phyloP scores from a whole-genome alignment of 2,113 vertebrate species.

The Zeus faber region DNA sequence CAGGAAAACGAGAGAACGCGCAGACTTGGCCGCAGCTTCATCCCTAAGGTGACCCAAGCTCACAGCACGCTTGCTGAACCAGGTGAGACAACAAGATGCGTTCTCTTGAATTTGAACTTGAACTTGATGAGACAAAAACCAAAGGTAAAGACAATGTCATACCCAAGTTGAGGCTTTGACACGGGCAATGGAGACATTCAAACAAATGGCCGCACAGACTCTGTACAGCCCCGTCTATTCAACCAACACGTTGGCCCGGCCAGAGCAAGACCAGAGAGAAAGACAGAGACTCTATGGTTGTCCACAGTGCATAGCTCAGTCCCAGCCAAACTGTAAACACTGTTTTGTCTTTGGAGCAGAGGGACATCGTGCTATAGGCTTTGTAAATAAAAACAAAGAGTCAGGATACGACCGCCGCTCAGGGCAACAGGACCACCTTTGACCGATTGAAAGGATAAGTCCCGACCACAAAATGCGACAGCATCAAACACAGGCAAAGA shows the following conservation, averaged over 20 bases:
- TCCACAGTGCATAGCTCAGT: neutral
- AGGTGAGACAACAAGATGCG: neutral
- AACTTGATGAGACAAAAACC: neutral
- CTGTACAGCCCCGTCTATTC: no score
- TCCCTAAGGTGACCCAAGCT: neutral
- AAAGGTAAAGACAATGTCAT: neutral
- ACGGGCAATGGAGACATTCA: neutral
- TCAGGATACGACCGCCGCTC: neutral
- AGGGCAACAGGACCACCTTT: neutral
- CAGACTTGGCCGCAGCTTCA: no score
- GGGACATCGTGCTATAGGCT: neutral
- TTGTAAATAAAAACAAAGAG: neutral
- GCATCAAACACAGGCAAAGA: no score
- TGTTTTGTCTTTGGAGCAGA: neutral
- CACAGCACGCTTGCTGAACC: no score
- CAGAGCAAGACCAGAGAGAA: neutral
- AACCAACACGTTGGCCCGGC: neutral
- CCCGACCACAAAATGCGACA: neutral
- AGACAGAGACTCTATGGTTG: neutral
- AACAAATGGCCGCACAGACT: no score
- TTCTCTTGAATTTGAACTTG: no score
- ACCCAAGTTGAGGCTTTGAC: neutral
- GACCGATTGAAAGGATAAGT: neutral
- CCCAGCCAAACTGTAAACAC: neutral
- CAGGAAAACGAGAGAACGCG: no score